These are phyloP conservation scores for Spisula subtruncata DNA, from an alignment of 2,888 invertebrate genomes.

Conservation along the genomic window DNA sequence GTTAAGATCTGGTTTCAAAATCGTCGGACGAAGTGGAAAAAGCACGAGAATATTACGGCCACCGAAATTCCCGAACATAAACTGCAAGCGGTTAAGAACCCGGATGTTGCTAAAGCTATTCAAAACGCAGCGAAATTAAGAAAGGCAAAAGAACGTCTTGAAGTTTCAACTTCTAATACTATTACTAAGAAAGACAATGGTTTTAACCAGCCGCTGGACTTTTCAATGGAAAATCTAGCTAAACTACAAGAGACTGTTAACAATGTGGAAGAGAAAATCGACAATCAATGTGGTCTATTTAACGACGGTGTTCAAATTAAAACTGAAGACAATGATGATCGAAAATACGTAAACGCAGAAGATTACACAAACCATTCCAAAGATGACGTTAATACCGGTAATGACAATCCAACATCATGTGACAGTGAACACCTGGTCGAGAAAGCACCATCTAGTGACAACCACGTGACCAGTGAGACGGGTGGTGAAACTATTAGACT, in stretches of 20 bases:
- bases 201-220: constrained; percentile 57
- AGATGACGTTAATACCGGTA: neutral
- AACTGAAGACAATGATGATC: neutral
- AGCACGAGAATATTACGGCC: constrained; percentile 96
- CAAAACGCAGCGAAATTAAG: constrained; percentile 72
- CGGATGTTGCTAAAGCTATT: constrained; percentile 73
- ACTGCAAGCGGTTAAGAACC: constrained; percentile 87
- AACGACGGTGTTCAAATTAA: neutral
- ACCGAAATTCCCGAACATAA: constrained; percentile 96
- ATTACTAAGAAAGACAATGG: constrained; percentile 29
- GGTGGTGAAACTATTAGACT: neutral
- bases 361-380: neutral
- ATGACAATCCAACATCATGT: neutral
- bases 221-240: constrained; percentile 58
- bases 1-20: constrained; percentile 97
- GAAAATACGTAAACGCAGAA: neutral
- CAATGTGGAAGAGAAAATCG: neutral
- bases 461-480: neutral
- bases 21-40: constrained; percentile 95
- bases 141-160: constrained; percentile 70
- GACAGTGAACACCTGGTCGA: neutral
- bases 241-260: constrained; percentile 6
- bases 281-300: neutral
- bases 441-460: neutral
- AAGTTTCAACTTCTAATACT: constrained; percentile 29